Evolutionary conservation across 2,888 invertebrate species (phyloP), one percentile per base, ranked within the genome.

Genomic region (Archips xylosteana): DNA sequence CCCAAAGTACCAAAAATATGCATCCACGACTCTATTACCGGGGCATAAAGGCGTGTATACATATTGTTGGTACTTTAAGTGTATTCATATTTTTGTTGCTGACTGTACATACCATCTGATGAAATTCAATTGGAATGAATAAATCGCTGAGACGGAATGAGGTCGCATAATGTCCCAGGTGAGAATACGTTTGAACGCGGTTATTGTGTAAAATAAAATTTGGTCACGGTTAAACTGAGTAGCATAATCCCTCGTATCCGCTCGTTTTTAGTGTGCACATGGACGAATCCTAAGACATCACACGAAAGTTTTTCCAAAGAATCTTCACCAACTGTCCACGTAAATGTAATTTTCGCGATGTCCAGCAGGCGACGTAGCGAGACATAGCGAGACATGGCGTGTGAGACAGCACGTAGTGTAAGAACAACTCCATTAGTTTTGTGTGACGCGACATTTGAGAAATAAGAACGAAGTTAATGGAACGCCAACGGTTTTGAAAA

Each of bases 311-410:
- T 39, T 39, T 6, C 39, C 39, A 39, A 6, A 39, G 39, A 3
- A 39, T 6, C 39, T 39, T 5, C 39, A 6, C 39, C 6, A 23
- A 5, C 3, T 39, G 39, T 39, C 39, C 39, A 3, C 39, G 3
- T 39, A 39, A 39, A 23, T 42, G 62, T 45, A 45, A 62, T 62
- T 62, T 62, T 62, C 62, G 45, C 62, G 10, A 45, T 13, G 62
- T 62, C 62, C 45, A 45, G 5, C 6, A 23, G 9, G 45, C 23
- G n/a, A 12, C 42, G 23, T 45, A 32, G 23, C 12, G 62, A 4
- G 45, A 62, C 39, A 39, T 42, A 45, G 45, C 12, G 62, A 4
- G 45, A 62, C 39, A 39, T 42, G 23, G 45, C 42, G 42, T 32
- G 57, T 12, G 57, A 12, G 57, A 12, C 57, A 12, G 32, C 57